These are phyloP conservation scores for Elgaria multicarinata DNA, from an alignment of 2,113 vertebrate species.

Conservation along the genomic window DNA sequence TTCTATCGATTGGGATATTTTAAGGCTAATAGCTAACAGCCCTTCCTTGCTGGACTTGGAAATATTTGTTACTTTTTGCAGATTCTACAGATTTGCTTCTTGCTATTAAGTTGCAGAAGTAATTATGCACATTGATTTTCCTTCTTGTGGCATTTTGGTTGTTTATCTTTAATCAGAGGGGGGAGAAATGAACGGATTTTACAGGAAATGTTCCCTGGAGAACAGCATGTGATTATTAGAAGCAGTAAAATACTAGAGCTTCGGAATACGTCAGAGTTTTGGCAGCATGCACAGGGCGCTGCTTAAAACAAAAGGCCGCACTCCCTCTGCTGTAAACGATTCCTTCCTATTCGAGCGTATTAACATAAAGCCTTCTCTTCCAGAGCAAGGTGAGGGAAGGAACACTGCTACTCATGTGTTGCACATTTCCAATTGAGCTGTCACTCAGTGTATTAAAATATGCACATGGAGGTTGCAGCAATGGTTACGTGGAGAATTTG, in stretches of 20 bases:
- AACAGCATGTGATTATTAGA: slow-evolving; percentile 26
- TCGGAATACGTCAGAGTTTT: background rate
- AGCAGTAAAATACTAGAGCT: slow-evolving; percentile 13
- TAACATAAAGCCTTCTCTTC: background rate
- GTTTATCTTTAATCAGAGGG: slow-evolving; percentile 15
- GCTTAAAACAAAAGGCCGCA: background rate
- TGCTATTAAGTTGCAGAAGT: background rate
- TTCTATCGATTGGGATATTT: background rate
- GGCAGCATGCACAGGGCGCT: background rate
- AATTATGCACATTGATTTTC: slow-evolving; percentile 21
- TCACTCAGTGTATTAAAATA: background rate
- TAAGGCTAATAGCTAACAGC: background rate
- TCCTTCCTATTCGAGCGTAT: background rate
- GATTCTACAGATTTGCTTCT: background rate
- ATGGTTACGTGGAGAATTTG: too few relatives aligned
- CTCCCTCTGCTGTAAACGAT: background rate
- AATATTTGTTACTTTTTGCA: background rate
- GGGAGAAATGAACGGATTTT: background rate
- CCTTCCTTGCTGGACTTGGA: background rate
- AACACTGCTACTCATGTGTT: background rate
- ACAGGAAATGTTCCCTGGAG: slow-evolving; percentile 16
- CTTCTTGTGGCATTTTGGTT: slow-evolving; percentile 8
- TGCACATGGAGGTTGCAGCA: background rate
- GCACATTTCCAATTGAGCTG: background rate
- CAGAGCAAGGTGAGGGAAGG: background rate